Base-by-base conservation (phyloP, 2,888 invertebrate species). In the Globia sparganii region DNA sequence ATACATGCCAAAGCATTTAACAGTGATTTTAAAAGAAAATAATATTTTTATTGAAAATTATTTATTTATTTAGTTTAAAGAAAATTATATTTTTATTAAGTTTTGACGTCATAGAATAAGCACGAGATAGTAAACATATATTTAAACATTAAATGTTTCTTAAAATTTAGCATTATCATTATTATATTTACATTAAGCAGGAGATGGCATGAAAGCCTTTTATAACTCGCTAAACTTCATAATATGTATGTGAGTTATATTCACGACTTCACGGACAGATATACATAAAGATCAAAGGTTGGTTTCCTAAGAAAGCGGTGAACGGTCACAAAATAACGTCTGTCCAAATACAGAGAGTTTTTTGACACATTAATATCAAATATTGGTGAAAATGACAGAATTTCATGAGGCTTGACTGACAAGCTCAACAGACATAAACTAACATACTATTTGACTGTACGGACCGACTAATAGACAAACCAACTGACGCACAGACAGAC, bases 1-100 rank as follows among this genome's bases (percentile, higher is more conserved):
- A 89, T 86, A 75, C 82, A 85, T 89, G 86, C 90, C 89, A 91
- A 91, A 91, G 91, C 89, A 90, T 91, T 91, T 90, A 89, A 78
- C 85, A 87, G 83, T 89, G 80, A 79, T 77, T 85, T 76, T 59
- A 80, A 75, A 61, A 84, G 34, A 69, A 75, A 58, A 46, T 31
- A 31, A 59, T 68, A 49, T 61, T 66, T 66, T 80, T 75, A 72
- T 68, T 68, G 4, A 58, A 28, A 56, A 13, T 40, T 28, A 56
- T 69, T 72, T 71, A 68, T 71, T 62, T 72, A 31, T 21, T 31
- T 67, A 31, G n/a, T 56, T 31, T 56, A 18, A 56, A 49, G 37
- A 37, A 67, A 71, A 71, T 28, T 66, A 67, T 78, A 75, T 65
- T 61, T 53, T 28, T 79, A 56, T 40, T 79, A 56, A 37, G 62